Evolutionary conservation across 2,113 vertebrate species (phyloP).

Genomic region (Zingel zingel): DNA sequence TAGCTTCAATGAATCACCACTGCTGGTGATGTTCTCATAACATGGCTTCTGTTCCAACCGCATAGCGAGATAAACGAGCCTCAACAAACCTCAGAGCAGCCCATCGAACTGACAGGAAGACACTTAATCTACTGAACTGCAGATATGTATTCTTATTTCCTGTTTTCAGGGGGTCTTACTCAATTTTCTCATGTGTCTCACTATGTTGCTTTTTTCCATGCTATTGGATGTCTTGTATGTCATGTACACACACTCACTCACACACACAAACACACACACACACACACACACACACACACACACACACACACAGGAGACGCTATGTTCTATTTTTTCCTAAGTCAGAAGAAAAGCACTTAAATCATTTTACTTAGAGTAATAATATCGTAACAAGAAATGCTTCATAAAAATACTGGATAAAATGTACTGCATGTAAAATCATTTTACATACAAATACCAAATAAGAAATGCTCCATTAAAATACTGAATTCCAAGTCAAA

Average conservation of each 20-base stretch:
- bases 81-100: constrained; percentile 53
- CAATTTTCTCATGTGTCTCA: background rate
- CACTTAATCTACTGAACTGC: background rate
- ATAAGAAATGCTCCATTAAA: too few species aligned
- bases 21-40: constrained; percentile 5
- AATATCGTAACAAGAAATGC: background rate
- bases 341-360: background rate
- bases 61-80: constrained; percentile 56
- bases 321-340: background rate
- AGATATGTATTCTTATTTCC: constrained; percentile 49
- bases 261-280: constrained; percentile 14
- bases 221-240: constrained; percentile 11
- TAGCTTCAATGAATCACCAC: constrained; percentile 21
- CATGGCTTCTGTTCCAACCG: constrained; percentile 61
- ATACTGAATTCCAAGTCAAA: too few species aligned
- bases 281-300: background rate
- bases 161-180: constrained; percentile 49
- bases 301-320: background rate
- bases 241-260: background rate
- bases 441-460: too few species aligned
- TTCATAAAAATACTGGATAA: background rate
- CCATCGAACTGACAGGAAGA: constrained; percentile 60
- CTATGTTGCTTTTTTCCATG: constrained; percentile 24
- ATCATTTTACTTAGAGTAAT: background rate
- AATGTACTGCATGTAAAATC: too few species aligned